A percentile compares a stretch with the other conserved stretches of the same genome.
These are phyloP conservation scores for Paralichthys olivaceus DNA, from an alignment of 2,113 vertebrate genomes.

Conservation along the genomic window DNA sequence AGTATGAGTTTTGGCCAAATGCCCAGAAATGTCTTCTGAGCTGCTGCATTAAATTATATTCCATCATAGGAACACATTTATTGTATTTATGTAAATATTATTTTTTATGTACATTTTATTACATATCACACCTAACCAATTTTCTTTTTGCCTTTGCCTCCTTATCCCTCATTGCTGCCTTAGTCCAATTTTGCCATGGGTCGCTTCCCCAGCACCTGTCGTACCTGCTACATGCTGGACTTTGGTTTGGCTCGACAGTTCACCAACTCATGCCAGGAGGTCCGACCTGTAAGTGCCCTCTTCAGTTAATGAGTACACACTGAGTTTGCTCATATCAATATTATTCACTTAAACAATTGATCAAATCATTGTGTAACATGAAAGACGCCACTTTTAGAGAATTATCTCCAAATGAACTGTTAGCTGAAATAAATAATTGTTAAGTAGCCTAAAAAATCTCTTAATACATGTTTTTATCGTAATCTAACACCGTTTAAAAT, in stretches of 20 bases:
- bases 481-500: too few species aligned
- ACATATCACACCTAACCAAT: background rate
- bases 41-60: constrained; percentile 15
- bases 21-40: constrained; percentile 19
- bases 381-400: background rate
- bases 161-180: constrained; percentile 13
- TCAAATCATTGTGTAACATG: background rate
- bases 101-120: background rate
- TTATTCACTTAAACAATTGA: background rate
- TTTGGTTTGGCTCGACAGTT: constrained; percentile 98
- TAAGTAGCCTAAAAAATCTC: too few species aligned
- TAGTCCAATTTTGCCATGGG: constrained; percentile 99
- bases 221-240: constrained; percentile 99
- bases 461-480: too few species aligned
- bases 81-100: background rate
- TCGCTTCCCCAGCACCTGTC: constrained; percentile 95
- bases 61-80: background rate
- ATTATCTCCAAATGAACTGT: too few species aligned
- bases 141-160: background rate
- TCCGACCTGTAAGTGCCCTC: constrained; percentile 91
- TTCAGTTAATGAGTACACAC: background rate
- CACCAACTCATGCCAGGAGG: constrained; percentile 98
- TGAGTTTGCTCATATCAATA: background rate
- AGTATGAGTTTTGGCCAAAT: constrained; percentile 9
- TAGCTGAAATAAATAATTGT: too few species aligned